Base-by-base conservation (phyloP, 2,797 vertebrate genomes). In the Pipistrellus pipistrellus region DNA sequence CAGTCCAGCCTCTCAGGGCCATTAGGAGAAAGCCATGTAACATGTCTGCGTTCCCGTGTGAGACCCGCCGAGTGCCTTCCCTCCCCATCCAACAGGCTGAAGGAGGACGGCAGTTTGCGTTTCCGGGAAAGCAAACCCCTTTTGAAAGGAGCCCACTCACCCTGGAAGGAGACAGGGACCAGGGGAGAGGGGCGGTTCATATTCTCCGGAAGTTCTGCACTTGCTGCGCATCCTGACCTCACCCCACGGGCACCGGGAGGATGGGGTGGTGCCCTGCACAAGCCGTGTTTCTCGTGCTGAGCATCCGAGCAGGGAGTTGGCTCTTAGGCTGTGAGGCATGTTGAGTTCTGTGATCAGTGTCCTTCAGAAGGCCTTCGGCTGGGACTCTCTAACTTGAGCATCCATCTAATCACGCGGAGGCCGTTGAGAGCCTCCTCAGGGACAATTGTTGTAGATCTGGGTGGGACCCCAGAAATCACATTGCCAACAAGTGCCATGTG, bases 231-330 rank as follows among this genome's bases (percentile, higher is more conserved):
- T 13, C 11, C n/a, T 23, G 17, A n/a, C 14, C 25, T 71, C n/a
- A 32, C 12, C 8, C 20, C 3, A 1, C 0, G 7, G 30, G 14
- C 17, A 8, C 5, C 21, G 20, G 57, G 20, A n/a, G 51, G 35
- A n/a, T 30, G 6, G n/a, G 10, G 8, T 8, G 17, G 4, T 7
- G 10, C 18, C 64, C 76, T 38, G n/a, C 18, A 0, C 2, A 41
- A 8, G 14, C 7, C 10, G 51, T n/a, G 51, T 25, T 38, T 25
- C 25, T 21, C 53, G 41, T 51, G 32, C 41, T 25, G 38, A 38
- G 25, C 35, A 8, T 86, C 90, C 3, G 4, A 41, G 64, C 3
- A 0, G 20, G 15, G 14, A 2, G 41, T 2, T 4, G 27, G 53
- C 80, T 41, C 41, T 59, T 27, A 10, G 32, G 32, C 66, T 11